Evolutionary conservation across 1,140 invertebrate species (phyloP).

Genomic region (Scylla paramamosain): DNA sequence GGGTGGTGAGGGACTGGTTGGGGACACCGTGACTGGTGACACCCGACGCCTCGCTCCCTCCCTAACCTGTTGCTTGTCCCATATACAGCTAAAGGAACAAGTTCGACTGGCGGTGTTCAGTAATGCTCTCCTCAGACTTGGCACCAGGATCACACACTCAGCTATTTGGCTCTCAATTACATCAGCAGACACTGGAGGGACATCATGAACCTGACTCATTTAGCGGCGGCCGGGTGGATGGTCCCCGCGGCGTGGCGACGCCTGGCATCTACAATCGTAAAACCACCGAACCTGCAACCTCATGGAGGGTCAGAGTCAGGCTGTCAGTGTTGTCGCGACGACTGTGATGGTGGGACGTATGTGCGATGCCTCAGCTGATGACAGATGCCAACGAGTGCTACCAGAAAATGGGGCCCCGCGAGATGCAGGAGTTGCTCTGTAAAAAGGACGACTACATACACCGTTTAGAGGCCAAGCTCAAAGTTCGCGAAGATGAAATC

Average conservation of each 20-base stretch:
- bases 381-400: slow-evolving; percentile 64
- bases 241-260: background rate
- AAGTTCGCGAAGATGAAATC: slow-evolving; percentile 85
- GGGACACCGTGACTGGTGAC: slow-evolving; percentile 32
- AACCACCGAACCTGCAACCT: slow-evolving; percentile 57
- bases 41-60: background rate
- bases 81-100: slow-evolving; percentile 33
- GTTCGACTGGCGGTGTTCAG: background rate
- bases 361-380: slow-evolving; percentile 62
- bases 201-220: background rate
- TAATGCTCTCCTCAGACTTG: background rate
- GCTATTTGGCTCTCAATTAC: background rate
- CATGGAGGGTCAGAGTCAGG: slow-evolving; percentile 59
- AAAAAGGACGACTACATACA: slow-evolving; percentile 83
- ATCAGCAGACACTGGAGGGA: background rate
- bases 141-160: background rate
- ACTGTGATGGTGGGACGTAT: slow-evolving; percentile 67
- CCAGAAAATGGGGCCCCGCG: slow-evolving; percentile 79
- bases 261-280: slow-evolving; percentile 31
- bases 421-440: slow-evolving; percentile 86
- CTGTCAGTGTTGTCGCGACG: slow-evolving; percentile 41
- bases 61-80: slow-evolving; percentile 66
- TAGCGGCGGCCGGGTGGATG: background rate
- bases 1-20: background rate
- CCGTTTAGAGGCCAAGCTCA: slow-evolving; percentile 69